A percentile compares a stretch with the other conserved stretches of the same genome.
Evolutionary conservation across 2,888 invertebrate genomes (phyloP).

Genomic region (Rhorus exstirpatorius): DNA sequence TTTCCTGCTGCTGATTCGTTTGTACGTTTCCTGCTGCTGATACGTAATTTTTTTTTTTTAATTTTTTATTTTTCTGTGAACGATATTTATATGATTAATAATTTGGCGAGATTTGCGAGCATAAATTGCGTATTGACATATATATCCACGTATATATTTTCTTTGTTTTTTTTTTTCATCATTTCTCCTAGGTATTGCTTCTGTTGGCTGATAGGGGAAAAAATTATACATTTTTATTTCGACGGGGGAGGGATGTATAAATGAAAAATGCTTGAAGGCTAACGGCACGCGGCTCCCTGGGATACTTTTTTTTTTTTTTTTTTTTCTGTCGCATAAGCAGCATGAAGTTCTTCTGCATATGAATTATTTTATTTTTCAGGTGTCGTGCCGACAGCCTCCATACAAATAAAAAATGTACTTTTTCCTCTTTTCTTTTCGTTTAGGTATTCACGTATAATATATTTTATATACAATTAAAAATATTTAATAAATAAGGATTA

Average conservation of each 20-base stretch:
- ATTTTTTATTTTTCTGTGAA: constrained; percentile 40
- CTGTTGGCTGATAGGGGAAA: constrained; percentile 76
- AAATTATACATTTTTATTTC: constrained; percentile 51
- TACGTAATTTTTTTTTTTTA: constrained; percentile 37
- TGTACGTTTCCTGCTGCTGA: constrained; percentile 63
- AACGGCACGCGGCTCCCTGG: constrained; percentile 62
- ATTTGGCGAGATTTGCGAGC: constrained; percentile 38
- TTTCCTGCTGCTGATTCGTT: constrained; percentile 67
- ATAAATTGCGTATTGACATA: constrained; percentile 35
- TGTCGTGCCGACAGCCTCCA: constrained; percentile 65
- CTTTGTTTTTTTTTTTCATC: constrained; percentile 58
- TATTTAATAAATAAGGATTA: no score
- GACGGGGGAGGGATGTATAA: not conserved
- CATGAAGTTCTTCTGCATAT: constrained; percentile 62
- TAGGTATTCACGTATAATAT: constrained; percentile 55
- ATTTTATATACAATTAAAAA: not conserved
- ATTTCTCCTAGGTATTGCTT: constrained; percentile 78
- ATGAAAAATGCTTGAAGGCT: constrained; percentile 55
- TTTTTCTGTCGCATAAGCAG: constrained; percentile 26
- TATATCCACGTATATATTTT: constrained; percentile 3
- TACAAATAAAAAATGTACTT: constrained; percentile 25
- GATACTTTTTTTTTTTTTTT: constrained; percentile 54
- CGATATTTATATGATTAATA: constrained; percentile 40
- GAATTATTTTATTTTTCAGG: constrained; percentile 63
- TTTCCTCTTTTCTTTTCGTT: constrained; percentile 59